Base-by-base conservation (phyloP, 2,113 vertebrate genomes). In the Galemys pyrenaicus region DNA sequence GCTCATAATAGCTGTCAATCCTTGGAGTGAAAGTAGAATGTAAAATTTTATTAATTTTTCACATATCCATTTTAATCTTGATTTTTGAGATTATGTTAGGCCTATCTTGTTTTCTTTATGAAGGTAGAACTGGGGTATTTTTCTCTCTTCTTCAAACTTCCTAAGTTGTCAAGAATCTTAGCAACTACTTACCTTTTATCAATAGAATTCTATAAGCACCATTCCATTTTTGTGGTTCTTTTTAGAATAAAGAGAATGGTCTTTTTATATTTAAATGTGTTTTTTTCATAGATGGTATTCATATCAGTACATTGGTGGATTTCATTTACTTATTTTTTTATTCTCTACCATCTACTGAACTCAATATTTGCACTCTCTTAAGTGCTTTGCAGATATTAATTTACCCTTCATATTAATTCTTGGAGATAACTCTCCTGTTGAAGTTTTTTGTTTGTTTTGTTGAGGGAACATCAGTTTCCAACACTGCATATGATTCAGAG, bases 251-350 rank as follows among this genome's bases (percentile, higher is more conserved):
- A 32, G 51, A 6, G 51, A 6, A 46, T 1, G 12, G 0, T 28
- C 37, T 39, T 75, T 44, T 20, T 79, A 78, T 26, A 0, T 71
- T 96, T 96, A 39, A 41, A 94, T 79, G 89, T 94, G 0, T 92
- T 60, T 68, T n/a, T 97, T 95, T 91, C 12, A 65, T 71, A 89
- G 49, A 51, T 67, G 0, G 3, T 58, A 86, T 92, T 77, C 11
- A 80, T 97, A 94, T 26, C 1, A 80, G 26, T 81, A n/a, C 89
- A 93, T 68, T 10, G 77, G 0, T 73, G 22, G 92, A 51, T 68
- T 86, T 87, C 19, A 96, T 17, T 51, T 44, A 9, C 4, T 11
- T 92, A 89, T 89, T 75, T 86, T 94, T 91, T 94, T 95, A 64
- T 35, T 79, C 2, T 17, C 49, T 51, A 51, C 49, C 49, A 16